phyloP scores from a whole-genome alignment of 1,140 invertebrate species.

The Drosophila nikananu region DNA sequence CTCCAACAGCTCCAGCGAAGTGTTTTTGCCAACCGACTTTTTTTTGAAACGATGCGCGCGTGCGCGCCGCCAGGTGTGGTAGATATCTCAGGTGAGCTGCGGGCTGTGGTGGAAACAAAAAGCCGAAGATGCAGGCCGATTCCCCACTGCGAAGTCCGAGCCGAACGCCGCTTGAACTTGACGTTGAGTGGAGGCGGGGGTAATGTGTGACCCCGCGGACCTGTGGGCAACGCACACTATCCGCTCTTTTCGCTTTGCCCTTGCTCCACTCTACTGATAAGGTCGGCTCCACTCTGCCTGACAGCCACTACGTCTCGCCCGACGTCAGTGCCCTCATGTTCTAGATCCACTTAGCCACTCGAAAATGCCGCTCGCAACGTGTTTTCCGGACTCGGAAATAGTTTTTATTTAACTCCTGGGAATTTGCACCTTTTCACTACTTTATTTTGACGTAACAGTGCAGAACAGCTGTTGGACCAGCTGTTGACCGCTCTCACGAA shows the following conservation, averaged over 20 bases:
- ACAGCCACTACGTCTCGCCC: constrained; percentile 29
- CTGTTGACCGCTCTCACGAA: constrained; percentile 25
- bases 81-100: constrained; percentile 22
- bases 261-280: constrained; percentile 10
- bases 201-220: constrained; percentile 12
- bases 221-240: constrained; percentile 10
- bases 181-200: constrained; percentile 16
- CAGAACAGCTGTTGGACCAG: constrained; percentile 61
- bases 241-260: background rate
- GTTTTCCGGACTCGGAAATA: constrained; percentile 4
- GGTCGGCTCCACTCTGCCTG: constrained; percentile 1
- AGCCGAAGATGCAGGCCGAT: constrained; percentile 16
- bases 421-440: constrained; percentile 47
- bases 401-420: constrained; percentile 52
- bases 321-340: constrained; percentile 25
- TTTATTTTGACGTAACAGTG: constrained; percentile 77
- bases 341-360: background rate
- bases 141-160: background rate
- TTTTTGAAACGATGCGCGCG: constrained; percentile 41
- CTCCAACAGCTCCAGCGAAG: constrained; percentile 77
- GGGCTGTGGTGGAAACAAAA: constrained; percentile 19
- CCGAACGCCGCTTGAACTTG: constrained; percentile 52
- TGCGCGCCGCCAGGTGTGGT: constrained; percentile 61
- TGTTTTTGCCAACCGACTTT: constrained; percentile 47
- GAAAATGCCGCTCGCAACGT: background rate